Base-by-base conservation (phyloP, 2,888 invertebrate species). In the Scaptomyza tumidula region DNA sequence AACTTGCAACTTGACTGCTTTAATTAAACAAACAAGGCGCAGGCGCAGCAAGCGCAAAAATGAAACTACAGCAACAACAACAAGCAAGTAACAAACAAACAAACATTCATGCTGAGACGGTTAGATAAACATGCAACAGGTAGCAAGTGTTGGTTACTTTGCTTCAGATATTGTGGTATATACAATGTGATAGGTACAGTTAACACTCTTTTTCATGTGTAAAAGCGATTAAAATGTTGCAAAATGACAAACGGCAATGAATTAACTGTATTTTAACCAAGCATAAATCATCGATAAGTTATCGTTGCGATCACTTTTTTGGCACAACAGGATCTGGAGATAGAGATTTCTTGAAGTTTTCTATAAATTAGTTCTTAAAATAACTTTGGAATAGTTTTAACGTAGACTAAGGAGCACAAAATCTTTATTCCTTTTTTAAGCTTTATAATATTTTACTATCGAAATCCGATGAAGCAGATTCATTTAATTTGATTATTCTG, bases 1-100 rank as follows among this genome's bases (percentile, higher is more conserved):
- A 19, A 45, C 73, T 58, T 64, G 57, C 66, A 82, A 61, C 54
- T 68, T 67, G 80, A 66, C 77, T 83, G 83, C 73, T 86, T 83
- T 83, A 83, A 83, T 83, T 83, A 88, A 88, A 88, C 69, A 83
- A 83, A 83, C 84, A 82, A 66, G 85, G 75, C 64, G 46, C 49
- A 67, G 60, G 65, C 55, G 61, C 56, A 65, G 63, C 44, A 35
- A 68, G 55, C 27, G 19, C 56, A 67, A 54, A 64, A 35, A 39
- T n/a, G 2, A 35, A 10, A 31, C 31, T n/a, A 6, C n/a, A 41
- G 1, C 3, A 41, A 41, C 39, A 41, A 41, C 39, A 39, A 16
- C 41, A 41, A 41, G 37, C 58, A 67, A 60, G 45, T 53, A 43
- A 50, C 43, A 54, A 63, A 41, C 75, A 49, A 64, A 69, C 57